Evolutionary conservation across 2,113 vertebrate genomes (phyloP).

Genomic region (Bufo gargarizans): DNA sequence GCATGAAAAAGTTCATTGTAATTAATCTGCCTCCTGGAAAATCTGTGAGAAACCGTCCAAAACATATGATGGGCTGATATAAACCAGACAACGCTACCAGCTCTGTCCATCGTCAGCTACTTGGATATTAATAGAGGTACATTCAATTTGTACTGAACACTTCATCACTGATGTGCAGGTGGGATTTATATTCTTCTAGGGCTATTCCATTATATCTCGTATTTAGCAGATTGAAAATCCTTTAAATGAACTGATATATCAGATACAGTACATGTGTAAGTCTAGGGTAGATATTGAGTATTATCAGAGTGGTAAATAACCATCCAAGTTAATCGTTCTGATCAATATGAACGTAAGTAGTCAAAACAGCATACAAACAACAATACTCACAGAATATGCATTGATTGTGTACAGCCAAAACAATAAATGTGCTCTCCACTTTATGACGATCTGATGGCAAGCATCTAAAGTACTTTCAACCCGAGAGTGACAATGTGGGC

Average conservation of each 20-base stretch:
- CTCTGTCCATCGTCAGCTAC: background rate
- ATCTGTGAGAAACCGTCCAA: background rate
- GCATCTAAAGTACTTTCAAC: slow-evolving; percentile 21
- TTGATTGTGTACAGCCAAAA: background rate
- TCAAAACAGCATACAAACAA: background rate
- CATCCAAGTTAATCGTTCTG: background rate
- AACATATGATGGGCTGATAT: background rate
- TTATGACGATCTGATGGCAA: background rate
- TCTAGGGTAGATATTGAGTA: background rate
- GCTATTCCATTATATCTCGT: background rate
- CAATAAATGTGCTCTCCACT: background rate
- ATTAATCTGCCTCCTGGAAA: background rate
- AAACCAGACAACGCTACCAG: background rate
- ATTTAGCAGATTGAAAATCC: background rate
- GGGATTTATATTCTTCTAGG: background rate
- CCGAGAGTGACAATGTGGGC: background rate
- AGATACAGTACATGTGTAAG: background rate
- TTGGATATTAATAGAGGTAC: background rate
- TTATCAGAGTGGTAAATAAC: background rate
- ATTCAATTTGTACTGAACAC: slow-evolving; percentile 16
- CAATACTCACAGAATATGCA: background rate
- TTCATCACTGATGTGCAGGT: background rate
- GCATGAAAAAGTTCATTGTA: background rate
- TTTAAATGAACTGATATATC: background rate
- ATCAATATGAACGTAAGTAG: background rate